Conservation (phyloP, 2,888 invertebrate genomes). For the Cyclophora punctaria region DNA sequence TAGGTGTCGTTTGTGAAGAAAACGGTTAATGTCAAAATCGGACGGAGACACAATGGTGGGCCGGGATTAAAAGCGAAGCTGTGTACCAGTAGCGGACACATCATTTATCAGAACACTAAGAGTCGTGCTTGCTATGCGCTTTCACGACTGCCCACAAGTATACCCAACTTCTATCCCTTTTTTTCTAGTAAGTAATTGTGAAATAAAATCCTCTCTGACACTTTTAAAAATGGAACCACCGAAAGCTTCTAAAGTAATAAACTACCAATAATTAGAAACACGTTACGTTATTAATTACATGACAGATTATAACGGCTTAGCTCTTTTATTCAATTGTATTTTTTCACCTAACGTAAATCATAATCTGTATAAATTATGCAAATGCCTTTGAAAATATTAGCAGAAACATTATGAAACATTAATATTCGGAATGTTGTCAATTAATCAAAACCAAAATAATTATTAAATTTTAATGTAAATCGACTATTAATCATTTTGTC, state of each 20-base stretch:
- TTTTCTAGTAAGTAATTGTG: neutral
- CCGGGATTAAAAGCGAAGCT: constrained; percentile 70
- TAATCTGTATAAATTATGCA: too few relatives aligned
- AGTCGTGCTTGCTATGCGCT: constrained; percentile 38
- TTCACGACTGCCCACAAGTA: constrained; percentile 29
- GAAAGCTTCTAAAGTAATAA: too few relatives aligned
- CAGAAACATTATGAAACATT: neutral
- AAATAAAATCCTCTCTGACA: too few relatives aligned
- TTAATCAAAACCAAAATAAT: constrained; percentile 5
- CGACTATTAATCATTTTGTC: constrained; percentile 3
- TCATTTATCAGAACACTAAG: constrained; percentile 68
- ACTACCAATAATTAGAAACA: too few relatives aligned
- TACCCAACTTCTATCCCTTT: neutral
- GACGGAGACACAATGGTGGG: constrained; percentile 63
- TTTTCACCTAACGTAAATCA: too few relatives aligned
- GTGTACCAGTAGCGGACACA: constrained; percentile 63
- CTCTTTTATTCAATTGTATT: too few relatives aligned
- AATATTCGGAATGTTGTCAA: constrained; percentile 5
- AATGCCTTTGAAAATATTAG: too few relatives aligned
- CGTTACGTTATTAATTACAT: too few relatives aligned
- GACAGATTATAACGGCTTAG: too few relatives aligned
- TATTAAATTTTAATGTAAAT: constrained; percentile 4
- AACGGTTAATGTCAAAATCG: constrained; percentile 61
- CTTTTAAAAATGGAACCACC: too few relatives aligned
- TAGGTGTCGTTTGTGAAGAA: constrained; percentile 52